Conservation (phyloP, 2,888 invertebrate species). For the Rosalia funebris region DNA sequence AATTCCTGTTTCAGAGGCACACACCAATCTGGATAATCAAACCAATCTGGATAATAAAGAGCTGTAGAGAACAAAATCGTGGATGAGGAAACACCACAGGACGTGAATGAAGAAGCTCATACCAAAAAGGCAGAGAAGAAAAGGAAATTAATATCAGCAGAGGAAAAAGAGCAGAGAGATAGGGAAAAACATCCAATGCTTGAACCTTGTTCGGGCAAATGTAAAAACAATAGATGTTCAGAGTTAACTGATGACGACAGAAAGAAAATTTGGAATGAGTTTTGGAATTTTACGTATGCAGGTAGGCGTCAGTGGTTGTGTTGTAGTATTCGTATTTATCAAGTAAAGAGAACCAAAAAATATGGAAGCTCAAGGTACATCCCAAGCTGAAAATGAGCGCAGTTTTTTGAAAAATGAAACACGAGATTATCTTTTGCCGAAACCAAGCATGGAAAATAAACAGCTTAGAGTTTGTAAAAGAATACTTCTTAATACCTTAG, state of each 20-base stretch:
- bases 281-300: neutral
- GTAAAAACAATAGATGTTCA: slow-evolving; percentile 10
- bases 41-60: neutral
- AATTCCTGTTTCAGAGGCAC: neutral
- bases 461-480: slow-evolving; percentile 19
- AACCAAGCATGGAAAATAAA: slow-evolving; percentile 19
- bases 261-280: slow-evolving; percentile 10
- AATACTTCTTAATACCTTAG: slow-evolving; percentile 20
- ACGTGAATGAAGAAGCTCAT: slow-evolving; percentile 3
- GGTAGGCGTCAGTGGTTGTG: slow-evolving; percentile 23
- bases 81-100: neutral
- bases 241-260: slow-evolving; percentile 15
- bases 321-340: slow-evolving; percentile 11
- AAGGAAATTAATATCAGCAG: slow-evolving; percentile 11
- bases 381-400: neutral
- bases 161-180: slow-evolving; percentile 15
- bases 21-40: neutral
- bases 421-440: slow-evolving; percentile 24
- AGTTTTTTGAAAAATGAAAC: slow-evolving; percentile 23
- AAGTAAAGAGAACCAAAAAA: slow-evolving; percentile 9
- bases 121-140: slow-evolving; percentile 5
- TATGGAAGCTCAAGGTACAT: neutral
- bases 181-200: slow-evolving; percentile 23
- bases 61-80: neutral
- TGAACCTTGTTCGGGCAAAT: slow-evolving; percentile 7